These are phyloP conservation scores for Chaetophractus vellerosus DNA, from an alignment of 2,797 vertebrate species.

Conservation along the genomic window DNA sequence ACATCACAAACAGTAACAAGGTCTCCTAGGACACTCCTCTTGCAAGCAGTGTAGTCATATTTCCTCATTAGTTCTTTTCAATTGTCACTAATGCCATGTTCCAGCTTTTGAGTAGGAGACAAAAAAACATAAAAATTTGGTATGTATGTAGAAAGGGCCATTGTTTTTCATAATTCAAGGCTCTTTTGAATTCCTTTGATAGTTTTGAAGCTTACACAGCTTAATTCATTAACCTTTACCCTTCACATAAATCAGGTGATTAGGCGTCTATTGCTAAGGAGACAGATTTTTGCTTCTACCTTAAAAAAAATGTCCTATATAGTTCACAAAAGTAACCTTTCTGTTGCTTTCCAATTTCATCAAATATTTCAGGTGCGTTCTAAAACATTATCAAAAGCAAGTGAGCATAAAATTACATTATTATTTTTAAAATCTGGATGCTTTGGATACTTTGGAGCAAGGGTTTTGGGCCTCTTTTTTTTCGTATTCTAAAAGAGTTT, in stretches of 20 bases:
- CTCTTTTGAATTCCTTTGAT: constrained; percentile 86
- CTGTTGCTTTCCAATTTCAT: constrained; percentile 72
- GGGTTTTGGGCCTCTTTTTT: constrained; percentile 54
- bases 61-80: constrained; percentile 93
- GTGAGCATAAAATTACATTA: constrained; percentile 66
- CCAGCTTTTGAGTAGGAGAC: constrained; percentile 88
- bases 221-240: constrained; percentile 89
- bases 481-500: constrained; percentile 24
- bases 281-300: constrained; percentile 64
- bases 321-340: constrained; percentile 68
- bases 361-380: constrained; percentile 70
- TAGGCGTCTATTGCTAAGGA: constrained; percentile 75
- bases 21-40: constrained; percentile 92
- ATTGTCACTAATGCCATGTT: constrained; percentile 90
- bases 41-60: constrained; percentile 89
- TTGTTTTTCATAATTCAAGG: constrained; percentile 88
- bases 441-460: constrained; percentile 58
- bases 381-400: constrained; percentile 74
- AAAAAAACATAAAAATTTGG: constrained; percentile 85
- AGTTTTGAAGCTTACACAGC: constrained; percentile 83
- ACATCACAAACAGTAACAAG: constrained; percentile 93
- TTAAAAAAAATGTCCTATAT: neutral
- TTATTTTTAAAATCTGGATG: constrained; percentile 67
- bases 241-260: constrained; percentile 84
- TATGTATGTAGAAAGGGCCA: constrained; percentile 82